A percentile compares a stretch with the other conserved stretches of the same genome.
phyloP scores from a whole-genome alignment of 2,888 invertebrate species.

The Colostygia pectinataria region DNA sequence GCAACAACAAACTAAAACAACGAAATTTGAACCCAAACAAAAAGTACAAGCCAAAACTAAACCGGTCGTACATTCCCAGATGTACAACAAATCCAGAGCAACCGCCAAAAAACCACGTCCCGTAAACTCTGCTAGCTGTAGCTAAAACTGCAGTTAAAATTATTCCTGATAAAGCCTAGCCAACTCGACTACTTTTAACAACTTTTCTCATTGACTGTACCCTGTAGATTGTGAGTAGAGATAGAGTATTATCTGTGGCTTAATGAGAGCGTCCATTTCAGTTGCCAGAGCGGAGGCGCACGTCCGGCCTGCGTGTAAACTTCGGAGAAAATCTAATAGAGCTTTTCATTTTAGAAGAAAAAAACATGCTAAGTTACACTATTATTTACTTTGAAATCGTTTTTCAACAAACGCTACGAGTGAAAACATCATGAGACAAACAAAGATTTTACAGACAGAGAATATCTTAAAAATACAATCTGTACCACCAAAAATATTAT shows the following conservation, averaged over 20 bases:
- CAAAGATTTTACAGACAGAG: no score
- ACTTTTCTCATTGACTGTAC: constrained; percentile 17
- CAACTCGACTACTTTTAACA: constrained; percentile 1
- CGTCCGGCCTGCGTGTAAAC: constrained; percentile 43
- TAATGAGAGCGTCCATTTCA: constrained; percentile 53
- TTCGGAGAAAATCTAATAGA: constrained; percentile 45
- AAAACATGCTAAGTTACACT: background rate
- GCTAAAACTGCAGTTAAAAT: constrained; percentile 35
- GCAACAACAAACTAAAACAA: background rate
- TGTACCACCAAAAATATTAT: no score
- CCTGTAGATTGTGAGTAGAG: constrained; percentile 23
- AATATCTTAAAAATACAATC: no score
- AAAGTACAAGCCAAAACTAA: background rate
- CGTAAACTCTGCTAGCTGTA: constrained; percentile 1
- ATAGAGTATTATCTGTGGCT: constrained; percentile 29
- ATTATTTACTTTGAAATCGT: no score
- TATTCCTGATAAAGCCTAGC: constrained; percentile 12
- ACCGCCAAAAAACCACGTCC: constrained; percentile 6
- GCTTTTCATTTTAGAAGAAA: background rate
- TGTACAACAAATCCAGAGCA: constrained; percentile 12
- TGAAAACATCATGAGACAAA: no score
- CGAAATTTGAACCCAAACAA: background rate
- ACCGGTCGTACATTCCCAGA: constrained; percentile 8
- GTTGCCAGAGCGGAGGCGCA: constrained; percentile 45
- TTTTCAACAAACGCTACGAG: no score